These are phyloP conservation scores for Syrphus vitripennis DNA, from an alignment of 2,888 invertebrate species.

Conservation along the genomic window DNA sequence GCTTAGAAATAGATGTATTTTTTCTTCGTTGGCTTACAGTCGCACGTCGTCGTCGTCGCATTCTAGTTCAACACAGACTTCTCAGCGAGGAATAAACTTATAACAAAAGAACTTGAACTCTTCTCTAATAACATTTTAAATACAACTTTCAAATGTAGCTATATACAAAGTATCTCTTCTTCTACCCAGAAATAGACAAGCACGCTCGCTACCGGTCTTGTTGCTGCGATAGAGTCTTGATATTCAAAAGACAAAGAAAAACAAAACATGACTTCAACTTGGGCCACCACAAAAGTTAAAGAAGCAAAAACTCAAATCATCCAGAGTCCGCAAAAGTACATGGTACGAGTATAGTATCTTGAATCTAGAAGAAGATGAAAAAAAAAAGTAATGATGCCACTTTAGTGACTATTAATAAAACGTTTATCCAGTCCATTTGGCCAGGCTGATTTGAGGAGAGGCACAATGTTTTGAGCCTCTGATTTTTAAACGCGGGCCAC, in stretches of 20 bases:
- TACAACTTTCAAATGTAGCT: constrained; percentile 63
- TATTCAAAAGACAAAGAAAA: constrained; percentile 44
- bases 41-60: too few species aligned
- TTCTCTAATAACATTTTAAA: constrained; percentile 1
- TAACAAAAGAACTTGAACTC: constrained; percentile 60
- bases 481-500: background rate
- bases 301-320: constrained; percentile 17
- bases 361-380: background rate
- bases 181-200: constrained; percentile 1
- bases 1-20: background rate
- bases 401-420: constrained; percentile 71
- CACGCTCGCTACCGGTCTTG: constrained; percentile 59
- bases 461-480: constrained; percentile 26
- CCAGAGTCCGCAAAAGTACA: background rate
- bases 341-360: background rate
- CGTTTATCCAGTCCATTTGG: constrained; percentile 63
- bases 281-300: constrained; percentile 4
- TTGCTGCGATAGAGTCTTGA: constrained; percentile 40
- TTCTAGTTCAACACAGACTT: constrained; percentile 42
- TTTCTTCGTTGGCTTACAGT: constrained; percentile 2
- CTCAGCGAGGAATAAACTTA: constrained; percentile 15
- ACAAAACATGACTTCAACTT: background rate
- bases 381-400: constrained; percentile 63
- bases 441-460: constrained; percentile 47
- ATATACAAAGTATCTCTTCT: too few species aligned